phyloP scores from a whole-genome alignment of 2,797 vertebrate genomes.

The Delichon dasypus region DNA sequence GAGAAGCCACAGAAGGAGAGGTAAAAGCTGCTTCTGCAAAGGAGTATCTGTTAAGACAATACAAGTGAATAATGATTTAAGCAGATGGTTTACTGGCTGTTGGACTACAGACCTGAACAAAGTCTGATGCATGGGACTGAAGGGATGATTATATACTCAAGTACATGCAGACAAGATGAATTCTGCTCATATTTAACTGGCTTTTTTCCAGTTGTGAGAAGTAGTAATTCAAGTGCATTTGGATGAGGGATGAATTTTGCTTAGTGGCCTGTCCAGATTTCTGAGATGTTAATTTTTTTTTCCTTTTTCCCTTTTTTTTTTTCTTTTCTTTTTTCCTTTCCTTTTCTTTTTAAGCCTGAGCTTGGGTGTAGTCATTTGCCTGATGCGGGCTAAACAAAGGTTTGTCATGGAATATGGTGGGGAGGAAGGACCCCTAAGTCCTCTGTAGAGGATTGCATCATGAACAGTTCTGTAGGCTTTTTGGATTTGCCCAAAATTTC shows the following conservation, averaged over 20 bases:
- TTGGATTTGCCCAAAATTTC: neutral
- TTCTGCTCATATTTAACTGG: neutral
- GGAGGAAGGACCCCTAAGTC: neutral
- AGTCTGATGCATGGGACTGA: neutral
- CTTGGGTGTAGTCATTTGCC: neutral
- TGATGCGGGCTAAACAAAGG: neutral
- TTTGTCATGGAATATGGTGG: neutral
- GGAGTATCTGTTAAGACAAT: neutral
- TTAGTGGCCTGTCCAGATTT: neutral
- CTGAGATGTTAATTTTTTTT: neutral
- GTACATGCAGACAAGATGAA: neutral
- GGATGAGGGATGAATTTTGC: neutral
- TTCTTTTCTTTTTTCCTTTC: fast-evolving
- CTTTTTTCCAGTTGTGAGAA: neutral
- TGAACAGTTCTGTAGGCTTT: neutral
- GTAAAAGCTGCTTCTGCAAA: neutral
- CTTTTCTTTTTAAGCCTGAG: neutral
- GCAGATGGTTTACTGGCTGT: neutral
- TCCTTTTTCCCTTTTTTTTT: too few relatives aligned
- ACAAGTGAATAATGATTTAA: neutral
- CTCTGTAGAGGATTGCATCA: neutral
- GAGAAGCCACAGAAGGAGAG: neutral
- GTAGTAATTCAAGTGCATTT: neutral
- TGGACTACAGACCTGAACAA: neutral
- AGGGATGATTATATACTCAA: neutral